Evolutionary conservation across 2,797 vertebrate species (phyloP), one percentile per base, ranked within the genome.

Genomic region (Anableps anableps): DNA sequence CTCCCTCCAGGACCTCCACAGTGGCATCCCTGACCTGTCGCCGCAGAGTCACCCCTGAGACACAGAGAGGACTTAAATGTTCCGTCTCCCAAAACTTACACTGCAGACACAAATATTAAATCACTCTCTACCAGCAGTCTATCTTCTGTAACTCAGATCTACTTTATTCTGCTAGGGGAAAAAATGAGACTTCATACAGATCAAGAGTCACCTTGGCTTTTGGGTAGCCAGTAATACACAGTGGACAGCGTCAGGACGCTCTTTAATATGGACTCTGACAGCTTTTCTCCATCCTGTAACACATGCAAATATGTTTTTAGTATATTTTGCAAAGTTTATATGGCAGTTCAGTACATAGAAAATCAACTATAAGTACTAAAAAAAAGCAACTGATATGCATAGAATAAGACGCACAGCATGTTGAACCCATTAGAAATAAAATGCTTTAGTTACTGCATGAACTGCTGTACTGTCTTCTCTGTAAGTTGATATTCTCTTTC

Each of bases 141-240:
- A 43, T 13, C 8, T 21, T 53, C 31, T n/a, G 1, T 10, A 68
- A 53, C 23, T 26, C 19, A 76, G 21, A 60, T 47, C 5, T 26
- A 51, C 11, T 50, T 29, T 70, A 29, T 6, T 34, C 17, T 53
- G 50, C 47, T 48, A 45, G 21, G 0, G 23, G 4, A 19, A 62
- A 19, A 48, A 38, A 50, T 45, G 4, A 55, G n/a, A 71, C 36
- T 47, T 29, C 2, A 10, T 11, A 31, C 19, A 60, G 51, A 47
- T 19, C 3, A 1, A 26, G 0, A 4, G 26, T 95, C 94, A 98
- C 98, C 98, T 95, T 97, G 97, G 77, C 96, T 95, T 93, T 98
- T 98, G 0, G 97, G 98, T 1, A 99, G 94, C 92, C 96, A 97
- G 91, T 96, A 97, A 80, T 97, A 99, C 5, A 96, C 93, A 0